Base-by-base conservation (phyloP, 2,797 vertebrate species). In the Crax fasciolata region DNA sequence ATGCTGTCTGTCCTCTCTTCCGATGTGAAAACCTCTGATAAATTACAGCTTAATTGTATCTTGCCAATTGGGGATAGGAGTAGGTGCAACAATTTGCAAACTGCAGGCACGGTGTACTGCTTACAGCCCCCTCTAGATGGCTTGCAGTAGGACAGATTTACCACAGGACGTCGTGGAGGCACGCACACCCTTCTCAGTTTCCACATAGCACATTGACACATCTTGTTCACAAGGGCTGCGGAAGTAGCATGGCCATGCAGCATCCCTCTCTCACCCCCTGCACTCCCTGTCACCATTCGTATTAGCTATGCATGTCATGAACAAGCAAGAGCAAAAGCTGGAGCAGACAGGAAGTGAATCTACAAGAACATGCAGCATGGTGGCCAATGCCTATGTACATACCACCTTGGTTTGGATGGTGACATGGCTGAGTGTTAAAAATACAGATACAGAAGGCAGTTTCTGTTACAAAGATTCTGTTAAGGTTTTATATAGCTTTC, bases 131-230 rank as follows among this genome's bases (percentile, higher is more conserved):
- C 38, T 77, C 62, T 24, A 73, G 10, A 28, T 32, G 32, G 39
- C 21, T 63, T 28, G 7, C 35, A 20, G 32, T 57, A 63, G 24
- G 48, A 21, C 28, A 51, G 59, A 35, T 67, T 52, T 86, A 77
- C 24, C 17, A 35, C 0, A 1, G 20, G 58, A 32, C 16, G 9
- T 8, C 24, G 0, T 0, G 30, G 13, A 5, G n/a, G 39, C 10
- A 57, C 17, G 57, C 13, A 76, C 54, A 61, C 80, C 27, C 41
- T 61, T 7, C n/a, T 66, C 30, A 25, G 1, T 51, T 55, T 81
- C 48, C 66, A 68, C 32, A 30, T 2, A 35, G 48, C 43, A 73
- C 25, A n/a, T 82, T 52, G 49, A 21, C 32, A 30, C 2, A 18
- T 16, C 32, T 27, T 43, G 30, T 10, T 73, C 32, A 46, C 21